These are phyloP conservation scores for Leptopilina drosophilae DNA, from an alignment of 2,888 invertebrate species.

Conservation along the genomic window DNA sequence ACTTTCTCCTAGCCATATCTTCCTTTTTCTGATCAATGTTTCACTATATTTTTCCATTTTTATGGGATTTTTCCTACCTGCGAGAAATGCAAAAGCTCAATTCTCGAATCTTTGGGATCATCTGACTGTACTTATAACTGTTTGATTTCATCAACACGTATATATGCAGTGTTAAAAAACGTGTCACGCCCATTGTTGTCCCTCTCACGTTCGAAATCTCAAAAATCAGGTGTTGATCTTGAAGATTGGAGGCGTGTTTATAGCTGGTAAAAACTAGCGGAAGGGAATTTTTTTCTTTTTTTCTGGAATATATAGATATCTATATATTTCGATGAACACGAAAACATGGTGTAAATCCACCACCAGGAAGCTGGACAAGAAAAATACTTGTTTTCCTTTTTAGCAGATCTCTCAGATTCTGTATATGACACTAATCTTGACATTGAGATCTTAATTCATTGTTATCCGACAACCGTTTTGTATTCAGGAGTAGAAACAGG, in stretches of 20 bases:
- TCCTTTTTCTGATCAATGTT: background rate
- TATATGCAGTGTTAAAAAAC: constrained; percentile 23
- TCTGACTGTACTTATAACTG: constrained; percentile 23
- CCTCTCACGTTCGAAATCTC: background rate
- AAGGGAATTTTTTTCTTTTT: constrained; percentile 1
- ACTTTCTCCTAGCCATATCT: background rate
- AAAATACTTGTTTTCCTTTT: constrained; percentile 22
- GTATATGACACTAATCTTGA: constrained; percentile 1
- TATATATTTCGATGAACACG: background rate
- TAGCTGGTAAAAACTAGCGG: constrained; percentile 36
- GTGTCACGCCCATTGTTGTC: constrained; percentile 34
- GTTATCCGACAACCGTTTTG: constrained; percentile 32
- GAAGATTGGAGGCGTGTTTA: constrained; percentile 31
- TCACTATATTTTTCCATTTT: constrained; percentile 21
- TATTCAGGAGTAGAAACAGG: constrained; percentile 36
- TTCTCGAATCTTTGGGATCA: background rate
- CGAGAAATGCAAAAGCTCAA: constrained; percentile 23
- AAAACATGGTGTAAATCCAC: constrained; percentile 34
- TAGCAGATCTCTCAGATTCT: background rate
- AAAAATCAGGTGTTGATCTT: constrained; percentile 37
- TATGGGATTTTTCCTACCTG: constrained; percentile 37
- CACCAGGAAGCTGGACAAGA: constrained; percentile 36
- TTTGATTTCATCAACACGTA: constrained; percentile 36
- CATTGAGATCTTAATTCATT: constrained; percentile 25
- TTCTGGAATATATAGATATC: constrained; percentile 1